Evolutionary conservation across 2,888 invertebrate species (phyloP), one percentile per base, ranked within the genome.

Genomic region (Apamea monoglypha): DNA sequence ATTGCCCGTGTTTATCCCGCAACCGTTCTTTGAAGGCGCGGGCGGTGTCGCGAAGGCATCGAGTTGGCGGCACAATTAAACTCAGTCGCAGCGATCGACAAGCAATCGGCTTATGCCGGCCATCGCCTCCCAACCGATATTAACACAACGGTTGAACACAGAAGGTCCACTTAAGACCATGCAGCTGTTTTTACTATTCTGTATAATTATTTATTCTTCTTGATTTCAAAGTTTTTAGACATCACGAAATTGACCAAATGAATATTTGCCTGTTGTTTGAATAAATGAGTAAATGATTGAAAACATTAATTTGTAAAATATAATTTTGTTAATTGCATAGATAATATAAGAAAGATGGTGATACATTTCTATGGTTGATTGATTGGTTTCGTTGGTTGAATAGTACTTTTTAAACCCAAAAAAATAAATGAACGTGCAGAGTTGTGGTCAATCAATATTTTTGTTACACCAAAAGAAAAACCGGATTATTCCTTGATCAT

Each of bases 61-160:
- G 25, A 36, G 25, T 36, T 67, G 74, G n/a, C 64, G 53, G 32
- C 73, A 84, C 77, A 88, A 82, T 88, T 79, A 82, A 73, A 82
- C 66, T 75, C 61, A 66, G 71, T 68, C 80, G 70, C 59, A 73
- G 79, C 70, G 70, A 86, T 86, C 86, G 78, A 71, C 44, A 71
- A 76, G 77, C 76, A 83, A 88, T 82, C 82, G 76, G 76, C 78
- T 88, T 87, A 87, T 82, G 78, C 80, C 76, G 59, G 74, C 74
- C 79, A 80, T 81, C 69, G 79, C 79, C 29, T 76, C 14, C 68
- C n/a, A 47, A 47, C 75, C 53, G 59, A 68, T 71, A 81, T 72
- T 29, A 53, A 56, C n/a, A 67, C 36, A 68, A 29, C 7, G 14
- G 50, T 21, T 6, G 8, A 21, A 1, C 14, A 3, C 63, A 84